Evolutionary conservation across 2,797 vertebrate genomes (phyloP).

Genomic region (Malurus splendens): DNA sequence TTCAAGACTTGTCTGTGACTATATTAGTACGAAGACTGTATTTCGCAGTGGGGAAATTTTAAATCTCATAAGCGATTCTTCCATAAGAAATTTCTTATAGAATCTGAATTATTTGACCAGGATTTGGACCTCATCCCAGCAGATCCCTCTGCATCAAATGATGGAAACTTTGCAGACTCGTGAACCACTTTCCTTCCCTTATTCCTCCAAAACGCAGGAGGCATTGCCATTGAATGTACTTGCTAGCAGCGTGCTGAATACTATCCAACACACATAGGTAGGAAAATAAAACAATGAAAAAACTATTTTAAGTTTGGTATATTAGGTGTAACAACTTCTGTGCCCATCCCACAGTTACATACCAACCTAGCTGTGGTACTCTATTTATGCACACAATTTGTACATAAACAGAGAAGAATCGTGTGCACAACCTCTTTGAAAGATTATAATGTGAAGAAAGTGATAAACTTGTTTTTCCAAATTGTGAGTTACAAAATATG

Average conservation of each 20-base stretch:
- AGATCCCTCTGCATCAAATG: background rate
- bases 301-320: background rate
- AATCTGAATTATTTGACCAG: background rate
- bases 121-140: background rate
- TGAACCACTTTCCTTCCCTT: background rate
- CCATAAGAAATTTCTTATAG: background rate
- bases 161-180: background rate
- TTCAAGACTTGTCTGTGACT: background rate
- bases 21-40: background rate
- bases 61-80: background rate
- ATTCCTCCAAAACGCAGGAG: background rate
- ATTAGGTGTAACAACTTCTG: background rate
- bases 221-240: background rate
- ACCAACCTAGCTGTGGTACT: background rate
- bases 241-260: background rate
- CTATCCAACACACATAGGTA: fast-evolving
- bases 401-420: background rate
- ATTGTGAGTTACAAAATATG: background rate
- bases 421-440: fast-evolving
- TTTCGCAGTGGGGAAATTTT: background rate
- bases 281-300: background rate
- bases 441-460: background rate
- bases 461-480: background rate
- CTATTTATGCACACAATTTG: background rate
- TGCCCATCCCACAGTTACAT: background rate